Conservation (phyloP, 2,888 invertebrate genomes). For the Sphinx pinastri region DNA sequence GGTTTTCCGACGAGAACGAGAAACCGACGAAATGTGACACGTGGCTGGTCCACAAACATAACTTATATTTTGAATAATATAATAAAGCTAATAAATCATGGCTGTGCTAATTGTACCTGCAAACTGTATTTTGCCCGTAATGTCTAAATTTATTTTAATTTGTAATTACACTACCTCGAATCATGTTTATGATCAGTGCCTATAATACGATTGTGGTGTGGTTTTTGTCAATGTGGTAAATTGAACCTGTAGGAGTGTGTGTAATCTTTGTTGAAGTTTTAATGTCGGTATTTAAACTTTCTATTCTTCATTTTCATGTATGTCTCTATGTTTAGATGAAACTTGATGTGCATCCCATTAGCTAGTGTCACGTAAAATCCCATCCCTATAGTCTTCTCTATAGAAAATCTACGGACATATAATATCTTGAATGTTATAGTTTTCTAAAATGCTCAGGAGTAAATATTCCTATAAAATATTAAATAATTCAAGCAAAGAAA, state of each 20-base stretch:
- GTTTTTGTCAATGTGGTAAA: constrained; percentile 24
- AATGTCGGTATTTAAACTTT: constrained; percentile 7
- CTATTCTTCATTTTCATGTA: neutral
- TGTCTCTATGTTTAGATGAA: neutral
- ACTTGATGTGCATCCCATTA: neutral
- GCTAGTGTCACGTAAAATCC: constrained; percentile 5
- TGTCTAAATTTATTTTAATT: constrained; percentile 25
- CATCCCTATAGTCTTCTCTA: neutral
- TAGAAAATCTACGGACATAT: neutral
- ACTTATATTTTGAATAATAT: constrained; percentile 1
- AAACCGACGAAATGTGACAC: neutral
- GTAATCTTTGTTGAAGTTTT: neutral
- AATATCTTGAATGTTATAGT: no score
- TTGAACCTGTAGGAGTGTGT: neutral
- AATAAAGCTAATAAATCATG: neutral
- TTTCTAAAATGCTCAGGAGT: constrained; percentile 1
- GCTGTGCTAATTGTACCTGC: constrained; percentile 2
- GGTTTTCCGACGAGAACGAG: no score
- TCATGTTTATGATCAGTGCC: constrained; percentile 33
- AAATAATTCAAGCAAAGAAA: neutral
- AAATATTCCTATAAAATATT: neutral
- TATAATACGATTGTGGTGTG: constrained; percentile 25
- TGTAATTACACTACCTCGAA: constrained; percentile 30
- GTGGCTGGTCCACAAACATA: neutral
- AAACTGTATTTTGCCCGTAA: constrained; percentile 6